phyloP scores from a whole-genome alignment of 2,888 invertebrate species.

The Drosophila leonis region DNA sequence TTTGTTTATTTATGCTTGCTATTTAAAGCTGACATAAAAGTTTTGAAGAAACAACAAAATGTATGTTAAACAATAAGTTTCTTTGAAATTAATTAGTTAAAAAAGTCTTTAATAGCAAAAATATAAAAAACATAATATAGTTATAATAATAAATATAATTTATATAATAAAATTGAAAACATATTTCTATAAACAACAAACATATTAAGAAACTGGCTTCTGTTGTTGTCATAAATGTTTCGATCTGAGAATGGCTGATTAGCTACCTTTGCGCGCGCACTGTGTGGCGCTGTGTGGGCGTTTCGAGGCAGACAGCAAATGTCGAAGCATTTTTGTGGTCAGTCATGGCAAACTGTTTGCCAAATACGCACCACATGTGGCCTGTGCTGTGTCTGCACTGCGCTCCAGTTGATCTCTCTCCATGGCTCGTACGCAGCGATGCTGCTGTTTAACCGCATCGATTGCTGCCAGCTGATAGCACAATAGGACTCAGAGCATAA shows the following conservation, averaged over 20 bases:
- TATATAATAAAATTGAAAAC: not conserved
- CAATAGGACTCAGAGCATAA: conserved; percentile 64
- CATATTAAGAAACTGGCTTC: not conserved
- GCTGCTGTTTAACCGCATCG: conserved; percentile 73
- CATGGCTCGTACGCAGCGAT: conserved; percentile 5
- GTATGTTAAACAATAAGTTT: not conserved
- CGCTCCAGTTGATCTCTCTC: conserved; percentile 18
- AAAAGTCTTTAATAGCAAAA: not conserved
- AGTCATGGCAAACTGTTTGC: conserved; percentile 70
- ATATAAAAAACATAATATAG: not conserved
- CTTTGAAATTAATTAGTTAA: not conserved
- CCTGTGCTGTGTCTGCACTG: conserved; percentile 32
- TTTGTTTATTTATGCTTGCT: not conserved
- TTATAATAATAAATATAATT: not conserved
- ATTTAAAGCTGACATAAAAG: not conserved
- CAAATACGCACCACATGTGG: conserved; percentile 75
- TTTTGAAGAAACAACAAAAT: not conserved
- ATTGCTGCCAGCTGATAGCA: conserved; percentile 77
- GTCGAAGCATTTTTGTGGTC: conserved; percentile 65
- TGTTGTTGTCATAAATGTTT: not conserved
- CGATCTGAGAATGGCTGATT: conserved; percentile 41
- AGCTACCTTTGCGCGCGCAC: conserved; percentile 36
- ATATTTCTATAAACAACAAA: not conserved
- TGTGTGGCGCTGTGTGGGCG: conserved; percentile 68
- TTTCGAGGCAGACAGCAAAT: conserved; percentile 41